Base-by-base conservation (phyloP, 2,113 vertebrate species). In the Mionectes macconnelli region DNA sequence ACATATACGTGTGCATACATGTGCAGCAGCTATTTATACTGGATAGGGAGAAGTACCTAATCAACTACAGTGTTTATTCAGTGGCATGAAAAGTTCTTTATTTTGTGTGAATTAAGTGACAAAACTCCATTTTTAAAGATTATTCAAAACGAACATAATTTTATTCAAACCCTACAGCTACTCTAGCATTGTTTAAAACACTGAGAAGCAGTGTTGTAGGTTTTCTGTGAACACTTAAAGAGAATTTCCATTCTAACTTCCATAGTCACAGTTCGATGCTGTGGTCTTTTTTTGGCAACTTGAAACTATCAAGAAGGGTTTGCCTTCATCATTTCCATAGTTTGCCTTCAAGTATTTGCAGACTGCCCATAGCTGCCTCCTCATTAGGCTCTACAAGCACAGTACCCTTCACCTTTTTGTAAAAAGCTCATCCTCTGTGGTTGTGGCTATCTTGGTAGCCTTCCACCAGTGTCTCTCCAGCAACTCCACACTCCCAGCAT, bases 31-130 rank as follows among this genome's bases (percentile, higher is more conserved):
- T 91, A 95, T 90, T 93, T 84, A 68, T 69, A 50, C 37, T 87
- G 82, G 40, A 50, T 53, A 84, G 91, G 78, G 88, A 79, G 78
- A 94, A 92, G 84, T 76, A 90, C 50, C 86, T 96, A 96, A 96
- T 94, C 84, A 91, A 59, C 50, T 68, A n/a, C 88, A 95, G 91
- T 62, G 39, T 47, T 87, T 76, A 78, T 55, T 55, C 69, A 72
- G 72, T 52, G 50, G 49, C 37, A 89, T 33, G 44, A 66, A 84
- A 77, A 49, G 17, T 42, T 66, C 67, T 89, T 86, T 67, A 59
- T 94, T 92, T 89, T 60, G n/a, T 62, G 76, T 31, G 27, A 76
- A 76, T 57, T 40, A 69, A 77, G 50, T 75, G 68, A 52, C 22
- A 83, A 79, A 74, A 57, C 30, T 64, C 64, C 5, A 15, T 69